phyloP scores from a whole-genome alignment of 1,140 invertebrate genomes.

The Drosophila rufa region DNA sequence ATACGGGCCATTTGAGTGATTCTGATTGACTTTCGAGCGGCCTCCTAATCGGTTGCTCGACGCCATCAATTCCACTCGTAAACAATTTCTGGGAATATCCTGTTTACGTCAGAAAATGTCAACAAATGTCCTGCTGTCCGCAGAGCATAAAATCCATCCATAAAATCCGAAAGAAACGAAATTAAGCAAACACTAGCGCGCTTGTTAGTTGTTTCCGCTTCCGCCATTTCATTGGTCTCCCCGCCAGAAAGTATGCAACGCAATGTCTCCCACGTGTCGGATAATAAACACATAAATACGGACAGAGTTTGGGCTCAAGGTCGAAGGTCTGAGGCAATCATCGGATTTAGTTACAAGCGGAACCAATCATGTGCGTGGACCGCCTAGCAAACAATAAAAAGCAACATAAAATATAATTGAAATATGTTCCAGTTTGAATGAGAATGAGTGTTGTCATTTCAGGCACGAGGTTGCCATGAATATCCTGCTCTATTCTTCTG shows the following conservation, averaged over 20 bases:
- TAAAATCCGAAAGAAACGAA: constrained; percentile 54
- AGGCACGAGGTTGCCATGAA: neutral
- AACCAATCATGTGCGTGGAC: constrained; percentile 34
- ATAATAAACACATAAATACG: constrained; percentile 68
- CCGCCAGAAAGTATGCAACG: constrained; percentile 31
- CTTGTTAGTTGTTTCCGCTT: constrained; percentile 70
- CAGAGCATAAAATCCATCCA: constrained; percentile 38
- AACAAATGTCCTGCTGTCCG: constrained; percentile 35
- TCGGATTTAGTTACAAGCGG: constrained; percentile 31
- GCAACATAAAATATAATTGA: constrained; percentile 47
- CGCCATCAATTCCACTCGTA: constrained; percentile 66
- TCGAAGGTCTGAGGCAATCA: constrained; percentile 22
- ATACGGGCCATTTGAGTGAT: constrained; percentile 59
- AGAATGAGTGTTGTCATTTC: neutral
- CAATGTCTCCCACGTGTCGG: constrained; percentile 42
- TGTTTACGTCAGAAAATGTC: constrained; percentile 68
- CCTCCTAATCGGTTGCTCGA: constrained; percentile 59
- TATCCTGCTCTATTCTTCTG: too few relatives aligned
- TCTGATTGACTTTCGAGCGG: constrained; percentile 68
- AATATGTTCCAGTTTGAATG: constrained; percentile 21
- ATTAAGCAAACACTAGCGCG: constrained; percentile 71
- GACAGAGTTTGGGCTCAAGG: constrained; percentile 39
- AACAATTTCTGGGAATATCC: constrained; percentile 62
- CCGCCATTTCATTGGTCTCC: constrained; percentile 44
- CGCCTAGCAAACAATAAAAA: constrained; percentile 34